Evolutionary conservation across 2,888 invertebrate species (phyloP).

Genomic region (Thumatha senex): DNA sequence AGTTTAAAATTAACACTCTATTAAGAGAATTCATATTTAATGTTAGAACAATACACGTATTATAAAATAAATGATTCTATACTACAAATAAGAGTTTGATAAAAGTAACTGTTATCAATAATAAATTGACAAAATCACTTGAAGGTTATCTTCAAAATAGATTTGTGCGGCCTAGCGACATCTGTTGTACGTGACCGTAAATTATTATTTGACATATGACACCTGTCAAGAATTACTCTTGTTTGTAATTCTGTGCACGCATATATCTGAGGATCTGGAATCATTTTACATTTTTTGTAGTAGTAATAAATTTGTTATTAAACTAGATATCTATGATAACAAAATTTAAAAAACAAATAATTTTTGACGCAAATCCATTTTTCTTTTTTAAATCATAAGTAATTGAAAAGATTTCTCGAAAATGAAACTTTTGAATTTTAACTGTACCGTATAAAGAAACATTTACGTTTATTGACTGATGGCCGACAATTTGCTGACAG

Average conservation of each 20-base stretch:
- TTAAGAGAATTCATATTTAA: slow-evolving; percentile 69
- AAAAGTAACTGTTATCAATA: slow-evolving; percentile 68
- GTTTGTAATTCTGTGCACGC: slow-evolving; percentile 14
- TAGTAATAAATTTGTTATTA: too few relatives aligned
- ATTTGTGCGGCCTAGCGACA: slow-evolving; percentile 58
- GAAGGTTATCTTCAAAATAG: slow-evolving; percentile 81
- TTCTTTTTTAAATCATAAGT: too few relatives aligned
- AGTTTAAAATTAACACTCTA: slow-evolving; percentile 61
- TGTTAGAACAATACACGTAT: slow-evolving; percentile 32
- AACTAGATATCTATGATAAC: too few relatives aligned
- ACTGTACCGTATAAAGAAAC: slow-evolving; percentile 16
- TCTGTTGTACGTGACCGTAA: slow-evolving; percentile 55
- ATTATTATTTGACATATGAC: slow-evolving; percentile 10
- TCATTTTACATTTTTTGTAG: too few relatives aligned
- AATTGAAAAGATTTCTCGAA: too few relatives aligned
- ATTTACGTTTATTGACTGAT: slow-evolving; percentile 41
- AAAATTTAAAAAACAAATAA: too few relatives aligned
- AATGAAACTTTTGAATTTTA: neutral
- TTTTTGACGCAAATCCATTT: too few relatives aligned
- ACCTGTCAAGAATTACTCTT: slow-evolving; percentile 16
- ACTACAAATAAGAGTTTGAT: slow-evolving; percentile 43
- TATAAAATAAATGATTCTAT: slow-evolving; percentile 21
- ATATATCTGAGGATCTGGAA: neutral
- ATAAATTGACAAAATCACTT: slow-evolving; percentile 77
- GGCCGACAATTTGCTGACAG: slow-evolving; percentile 32